Conservation (phyloP, 2,797 vertebrate species). For the Tapera naevia region DNA sequence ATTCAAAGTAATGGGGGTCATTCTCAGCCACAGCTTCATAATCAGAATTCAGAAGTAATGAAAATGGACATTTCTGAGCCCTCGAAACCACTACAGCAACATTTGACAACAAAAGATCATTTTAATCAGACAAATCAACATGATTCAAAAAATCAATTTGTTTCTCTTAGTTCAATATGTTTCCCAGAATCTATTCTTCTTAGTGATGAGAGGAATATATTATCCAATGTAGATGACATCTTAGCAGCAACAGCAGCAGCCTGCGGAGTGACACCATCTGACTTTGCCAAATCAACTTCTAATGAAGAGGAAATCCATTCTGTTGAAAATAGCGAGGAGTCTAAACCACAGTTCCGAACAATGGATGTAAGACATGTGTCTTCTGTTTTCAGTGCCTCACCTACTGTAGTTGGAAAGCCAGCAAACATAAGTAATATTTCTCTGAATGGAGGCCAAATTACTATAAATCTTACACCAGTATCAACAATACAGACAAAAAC, state of each 20-base stretch:
- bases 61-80: conserved; percentile 84
- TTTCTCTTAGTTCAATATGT: conserved; percentile 92
- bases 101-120: conserved; percentile 82
- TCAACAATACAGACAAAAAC: conserved; percentile 76
- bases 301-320: conserved; percentile 82
- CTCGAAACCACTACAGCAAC: conserved; percentile 84
- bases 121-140: conserved; percentile 86
- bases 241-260: conserved; percentile 95
- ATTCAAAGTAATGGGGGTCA: conserved; percentile 82
- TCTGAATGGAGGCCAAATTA: conserved; percentile 87
- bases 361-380: conserved; percentile 85
- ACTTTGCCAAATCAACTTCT: conserved; percentile 91
- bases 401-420: conserved; percentile 82
- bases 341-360: conserved; percentile 87
- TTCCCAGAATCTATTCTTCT: conserved; percentile 96
- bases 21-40: conserved; percentile 83
- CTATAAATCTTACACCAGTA: conserved; percentile 81
- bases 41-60: conserved; percentile 82
- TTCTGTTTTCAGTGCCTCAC: conserved; percentile 84
- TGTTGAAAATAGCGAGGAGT: conserved; percentile 80
- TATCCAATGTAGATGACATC: conserved; percentile 97
- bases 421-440: conserved; percentile 83
- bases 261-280: conserved; percentile 92
- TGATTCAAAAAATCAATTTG: conserved; percentile 92
- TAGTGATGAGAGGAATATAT: conserved; percentile 92